Evolutionary conservation across 2,113 vertebrate species (phyloP), one percentile per base, ranked within the genome.

Genomic region (Cynocephalus volans): DNA sequence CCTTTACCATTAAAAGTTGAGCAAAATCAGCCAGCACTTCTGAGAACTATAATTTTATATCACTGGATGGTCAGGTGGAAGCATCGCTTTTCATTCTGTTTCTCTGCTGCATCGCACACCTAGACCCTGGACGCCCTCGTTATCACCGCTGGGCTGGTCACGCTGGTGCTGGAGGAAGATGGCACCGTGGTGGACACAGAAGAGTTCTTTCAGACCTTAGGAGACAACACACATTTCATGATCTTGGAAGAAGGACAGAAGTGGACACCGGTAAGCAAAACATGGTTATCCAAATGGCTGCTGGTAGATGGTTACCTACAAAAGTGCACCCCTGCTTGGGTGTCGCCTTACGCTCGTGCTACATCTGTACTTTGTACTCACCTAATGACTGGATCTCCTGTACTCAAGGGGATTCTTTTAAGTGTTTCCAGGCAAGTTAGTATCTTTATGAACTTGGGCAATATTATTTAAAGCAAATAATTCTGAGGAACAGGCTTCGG

Each of bases 111-210:
- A 1, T 26, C 94, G 67, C 50, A 85, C 54, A 89, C 97, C 1
- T 97, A 99, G 99, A 98, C 98, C 12, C 97, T 98, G 56, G 98
- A 98, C 26, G 98, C 98, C 5, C 99, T 99, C 0, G 50, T 98
- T 92, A 93, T 99, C 93, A 96, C 99, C 41, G 94, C 98, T 54
- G 97, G 98, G 12, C 50, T 99, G 69, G 97, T 99, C 84, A 99
- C 98, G 1, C 96, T 99, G 97, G 99, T 99, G 75, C 98, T 99
- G 97, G 99, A 99, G 88, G 99, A 99, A 96, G 99, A 99, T 26
- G 99, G 99, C 89, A 99, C 99, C 0, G 97, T 99, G 97, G 99
- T 99, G 79, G 99, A 99, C 91, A 99, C 99, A 0, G 99, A 99
- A 76, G 98, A 99, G 21, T 99, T 99, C 97, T 99, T 99, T 92